Percentiles rank a stretch among this genome's conserved stretches.
These are phyloP conservation scores for Cantharis flavilabris DNA, from an alignment of 2,888 invertebrate species.

Conservation along the genomic window DNA sequence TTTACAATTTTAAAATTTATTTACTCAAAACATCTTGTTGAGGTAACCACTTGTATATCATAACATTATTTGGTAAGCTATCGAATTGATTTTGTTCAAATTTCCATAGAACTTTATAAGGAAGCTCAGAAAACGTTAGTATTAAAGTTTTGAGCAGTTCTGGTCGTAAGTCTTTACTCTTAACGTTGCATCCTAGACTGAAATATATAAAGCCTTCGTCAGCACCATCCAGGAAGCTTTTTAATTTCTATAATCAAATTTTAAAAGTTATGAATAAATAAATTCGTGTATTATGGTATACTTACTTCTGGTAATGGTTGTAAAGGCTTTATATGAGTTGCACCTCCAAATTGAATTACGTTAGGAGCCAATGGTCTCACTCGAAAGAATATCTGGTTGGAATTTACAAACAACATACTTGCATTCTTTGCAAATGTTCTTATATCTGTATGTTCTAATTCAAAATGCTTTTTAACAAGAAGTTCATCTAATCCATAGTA, in stretches of 20 bases:
- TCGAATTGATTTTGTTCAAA: slow-evolving; percentile 48
- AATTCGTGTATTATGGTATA: not conserved
- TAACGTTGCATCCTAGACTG: slow-evolving; percentile 8
- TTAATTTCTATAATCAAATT: not conserved
- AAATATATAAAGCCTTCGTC: slow-evolving; percentile 35
- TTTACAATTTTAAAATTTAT: no score
- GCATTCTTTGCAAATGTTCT: slow-evolving; percentile 32
- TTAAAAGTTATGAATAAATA: no score
- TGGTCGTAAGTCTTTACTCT: slow-evolving; percentile 23
- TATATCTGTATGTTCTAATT: not conserved
- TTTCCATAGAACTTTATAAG: slow-evolving; percentile 56
- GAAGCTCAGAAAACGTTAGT: slow-evolving; percentile 40
- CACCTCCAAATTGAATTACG: slow-evolving; percentile 45
- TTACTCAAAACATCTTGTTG: slow-evolving; percentile 53
- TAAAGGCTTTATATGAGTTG: slow-evolving; percentile 37
- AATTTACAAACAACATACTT: slow-evolving; percentile 47
- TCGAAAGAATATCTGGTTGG: slow-evolving; percentile 44
- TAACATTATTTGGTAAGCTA: slow-evolving; percentile 50
- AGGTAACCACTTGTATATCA: slow-evolving; percentile 52
- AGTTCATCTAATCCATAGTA: not conserved
- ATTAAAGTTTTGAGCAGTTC: slow-evolving; percentile 45
- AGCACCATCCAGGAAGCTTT: not conserved
- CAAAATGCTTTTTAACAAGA: not conserved
- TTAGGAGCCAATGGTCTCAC: slow-evolving; percentile 45
- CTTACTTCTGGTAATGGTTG: slow-evolving; percentile 42